Percentiles rank a stretch among this genome's conserved stretches.
Conservation (phyloP, 2,888 invertebrate species). For the Cephonodes hylas region DNA sequence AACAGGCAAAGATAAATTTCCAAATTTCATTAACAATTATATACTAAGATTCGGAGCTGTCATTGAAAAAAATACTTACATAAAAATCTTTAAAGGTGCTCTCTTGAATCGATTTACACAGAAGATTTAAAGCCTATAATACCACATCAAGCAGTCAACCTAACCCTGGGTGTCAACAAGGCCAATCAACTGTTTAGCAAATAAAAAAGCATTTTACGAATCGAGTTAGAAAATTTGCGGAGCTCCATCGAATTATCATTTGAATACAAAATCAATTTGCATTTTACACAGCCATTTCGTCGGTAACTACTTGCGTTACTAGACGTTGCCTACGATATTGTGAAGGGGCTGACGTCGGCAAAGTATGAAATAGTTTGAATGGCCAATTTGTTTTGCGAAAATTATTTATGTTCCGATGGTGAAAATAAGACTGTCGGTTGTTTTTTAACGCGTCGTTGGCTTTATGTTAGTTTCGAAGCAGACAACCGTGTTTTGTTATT, state of each 20-base stretch:
- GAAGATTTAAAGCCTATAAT: neutral
- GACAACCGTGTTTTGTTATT: neutral
- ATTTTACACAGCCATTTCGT: conserved; percentile 61
- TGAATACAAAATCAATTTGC: conserved; percentile 71
- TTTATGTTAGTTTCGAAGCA: neutral
- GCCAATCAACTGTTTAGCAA: conserved; percentile 43
- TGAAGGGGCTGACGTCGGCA: conserved; percentile 39
- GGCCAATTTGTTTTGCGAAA: conserved; percentile 33
- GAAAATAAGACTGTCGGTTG: neutral
- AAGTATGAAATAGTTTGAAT: conserved; percentile 41
- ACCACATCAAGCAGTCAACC: neutral
- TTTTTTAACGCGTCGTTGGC: neutral
- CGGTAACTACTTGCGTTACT: conserved; percentile 38
- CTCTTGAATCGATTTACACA: neutral
- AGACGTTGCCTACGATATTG: conserved; percentile 48
- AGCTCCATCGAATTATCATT: conserved; percentile 64
- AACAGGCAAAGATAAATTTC: too few relatives aligned
- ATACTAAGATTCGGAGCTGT: too few relatives aligned
- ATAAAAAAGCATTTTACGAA: conserved; percentile 39
- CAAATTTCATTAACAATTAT: too few relatives aligned
- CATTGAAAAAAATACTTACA: too few relatives aligned
- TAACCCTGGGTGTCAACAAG: conserved; percentile 18
- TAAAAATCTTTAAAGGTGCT: neutral
- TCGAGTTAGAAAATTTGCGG: conserved; percentile 47
- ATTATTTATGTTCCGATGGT: conserved; percentile 5